Conservation (phyloP, 2,888 invertebrate genomes). For the Lasioglossum villosulum region DNA sequence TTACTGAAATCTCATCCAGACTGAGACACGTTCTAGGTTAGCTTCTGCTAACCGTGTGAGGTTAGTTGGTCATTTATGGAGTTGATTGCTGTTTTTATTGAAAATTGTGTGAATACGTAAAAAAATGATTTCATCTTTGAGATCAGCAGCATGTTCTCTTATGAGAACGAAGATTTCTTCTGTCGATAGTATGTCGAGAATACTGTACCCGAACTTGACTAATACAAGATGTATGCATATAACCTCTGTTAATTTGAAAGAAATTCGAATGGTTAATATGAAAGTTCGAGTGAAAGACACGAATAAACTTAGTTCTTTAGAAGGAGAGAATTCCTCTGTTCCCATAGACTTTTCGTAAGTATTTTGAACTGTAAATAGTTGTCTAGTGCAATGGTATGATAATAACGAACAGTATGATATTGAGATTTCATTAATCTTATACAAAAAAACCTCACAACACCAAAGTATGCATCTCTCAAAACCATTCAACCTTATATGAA, state of each 20-base stretch:
- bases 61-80: background rate
- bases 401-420: background rate
- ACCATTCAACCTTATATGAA: too few species aligned
- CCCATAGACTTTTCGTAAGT: background rate
- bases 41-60: background rate
- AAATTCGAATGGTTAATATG: background rate
- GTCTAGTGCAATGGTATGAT: background rate
- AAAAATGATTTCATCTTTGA: constrained; percentile 49
- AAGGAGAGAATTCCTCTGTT: constrained; percentile 15
- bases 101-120: background rate
- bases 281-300: background rate
- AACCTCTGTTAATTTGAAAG: constrained; percentile 46
- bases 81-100: background rate
- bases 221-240: constrained; percentile 45
- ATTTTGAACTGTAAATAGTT: background rate
- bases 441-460: too few species aligned
- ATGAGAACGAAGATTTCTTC: background rate
- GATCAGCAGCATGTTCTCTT: background rate
- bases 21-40: background rate
- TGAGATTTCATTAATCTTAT: constrained; percentile 62
- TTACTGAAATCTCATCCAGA: background rate
- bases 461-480: too few species aligned
- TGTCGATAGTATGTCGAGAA: background rate
- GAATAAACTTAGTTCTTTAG: background rate
- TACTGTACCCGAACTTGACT: background rate